Evolutionary conservation across 2,797 vertebrate genomes (phyloP).

Genomic region (Oceanodroma leucorhoa): DNA sequence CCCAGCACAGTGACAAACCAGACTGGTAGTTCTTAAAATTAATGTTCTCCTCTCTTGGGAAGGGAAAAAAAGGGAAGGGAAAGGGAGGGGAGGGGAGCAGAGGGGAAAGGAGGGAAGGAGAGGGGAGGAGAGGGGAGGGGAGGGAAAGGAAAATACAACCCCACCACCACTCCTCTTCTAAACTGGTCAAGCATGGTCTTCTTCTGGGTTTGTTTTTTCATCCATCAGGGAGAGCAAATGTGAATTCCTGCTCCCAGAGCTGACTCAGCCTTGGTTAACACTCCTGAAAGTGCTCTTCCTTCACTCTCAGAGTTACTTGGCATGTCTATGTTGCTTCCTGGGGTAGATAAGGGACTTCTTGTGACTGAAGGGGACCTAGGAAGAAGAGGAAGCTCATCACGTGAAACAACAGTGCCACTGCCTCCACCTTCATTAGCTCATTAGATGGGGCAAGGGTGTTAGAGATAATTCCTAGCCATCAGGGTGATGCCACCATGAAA

Average conservation of each 20-base stretch:
- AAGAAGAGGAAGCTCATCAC: background rate
- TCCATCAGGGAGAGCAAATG: background rate
- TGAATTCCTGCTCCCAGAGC: fast-evolving
- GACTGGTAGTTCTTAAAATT: background rate
- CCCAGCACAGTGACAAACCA: background rate
- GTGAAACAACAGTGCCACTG: background rate
- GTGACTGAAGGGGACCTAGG: background rate
- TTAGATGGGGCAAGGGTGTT: background rate
- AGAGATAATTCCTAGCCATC: background rate
- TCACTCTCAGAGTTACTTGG: background rate
- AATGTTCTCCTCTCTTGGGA: background rate
- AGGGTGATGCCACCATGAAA: background rate
- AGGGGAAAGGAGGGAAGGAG: background rate
- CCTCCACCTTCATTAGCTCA: background rate
- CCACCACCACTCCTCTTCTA: background rate
- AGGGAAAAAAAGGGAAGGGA: background rate
- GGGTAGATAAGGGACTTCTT: background rate
- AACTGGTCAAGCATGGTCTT: background rate
- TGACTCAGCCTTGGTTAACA: background rate
- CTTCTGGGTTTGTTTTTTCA: background rate
- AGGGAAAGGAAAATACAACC: background rate
- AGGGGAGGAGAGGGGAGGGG: background rate
- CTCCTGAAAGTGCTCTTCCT: background rate
- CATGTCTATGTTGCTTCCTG: fast-evolving
- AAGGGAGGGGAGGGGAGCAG: background rate